phyloP scores from a whole-genome alignment of 2,888 invertebrate genomes.

The Heliconius erato region DNA sequence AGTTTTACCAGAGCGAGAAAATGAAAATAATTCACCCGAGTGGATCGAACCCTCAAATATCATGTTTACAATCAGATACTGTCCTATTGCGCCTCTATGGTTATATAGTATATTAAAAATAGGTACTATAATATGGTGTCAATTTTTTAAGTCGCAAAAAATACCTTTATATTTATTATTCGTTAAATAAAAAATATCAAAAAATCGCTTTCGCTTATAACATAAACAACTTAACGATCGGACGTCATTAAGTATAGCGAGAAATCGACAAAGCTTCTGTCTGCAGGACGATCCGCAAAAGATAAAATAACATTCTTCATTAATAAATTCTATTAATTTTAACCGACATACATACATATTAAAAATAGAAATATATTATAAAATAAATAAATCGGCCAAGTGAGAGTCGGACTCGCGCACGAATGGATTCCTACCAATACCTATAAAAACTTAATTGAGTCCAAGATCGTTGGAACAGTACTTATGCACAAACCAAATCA shows the following conservation, averaged over 20 bases:
- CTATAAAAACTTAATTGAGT: too few species aligned
- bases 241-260: constrained; percentile 64
- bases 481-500: too few species aligned
- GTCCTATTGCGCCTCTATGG: background rate
- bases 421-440: too few species aligned
- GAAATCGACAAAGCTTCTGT: constrained; percentile 69
- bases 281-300: constrained; percentile 60
- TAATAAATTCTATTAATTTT: constrained; percentile 19
- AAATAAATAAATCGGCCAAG: too few species aligned
- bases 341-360: background rate
- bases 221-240: constrained; percentile 55
- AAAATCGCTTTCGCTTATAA: constrained; percentile 45
- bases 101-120: background rate
- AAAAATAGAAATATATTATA: background rate
- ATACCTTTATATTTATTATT: too few species aligned
- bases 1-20: background rate
- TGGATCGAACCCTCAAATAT: background rate
- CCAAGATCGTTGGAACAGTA: too few species aligned
- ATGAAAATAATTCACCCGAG: background rate
- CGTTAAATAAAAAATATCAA: background rate
- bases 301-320: constrained; percentile 54
- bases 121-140: too few species aligned
- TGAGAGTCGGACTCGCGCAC: too few species aligned
- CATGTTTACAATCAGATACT: background rate
- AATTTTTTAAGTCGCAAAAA: too few species aligned